These are phyloP conservation scores for Papilio machaon DNA, from an alignment of 1,140 invertebrate species.

Conservation along the genomic window DNA sequence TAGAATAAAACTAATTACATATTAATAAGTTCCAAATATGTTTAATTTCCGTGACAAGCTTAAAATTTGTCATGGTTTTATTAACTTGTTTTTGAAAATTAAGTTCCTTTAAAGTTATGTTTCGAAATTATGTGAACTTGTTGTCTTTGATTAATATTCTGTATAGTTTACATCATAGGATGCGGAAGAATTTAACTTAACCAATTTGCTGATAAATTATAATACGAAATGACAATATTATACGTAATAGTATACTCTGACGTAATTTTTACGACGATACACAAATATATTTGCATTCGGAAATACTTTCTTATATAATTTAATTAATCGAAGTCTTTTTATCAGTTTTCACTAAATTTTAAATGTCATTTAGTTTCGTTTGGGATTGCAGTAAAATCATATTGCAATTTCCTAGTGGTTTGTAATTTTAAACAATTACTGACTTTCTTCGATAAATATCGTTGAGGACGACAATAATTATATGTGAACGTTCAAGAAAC, in stretches of 20 bases:
- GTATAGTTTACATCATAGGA: not conserved
- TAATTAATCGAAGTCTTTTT: not conserved
- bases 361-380: not conserved
- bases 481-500: conserved; percentile 57
- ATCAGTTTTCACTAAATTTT: not conserved
- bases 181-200: not conserved
- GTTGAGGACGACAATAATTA: conserved; percentile 20
- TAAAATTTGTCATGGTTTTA: not conserved
- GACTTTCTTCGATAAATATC: not conserved
- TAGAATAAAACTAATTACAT: not conserved
- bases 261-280: not conserved
- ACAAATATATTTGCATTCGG: conserved; percentile 11
- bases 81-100: not conserved
- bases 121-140: not conserved
- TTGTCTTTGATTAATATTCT: not conserved
- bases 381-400: not conserved
- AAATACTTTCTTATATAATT: conserved; percentile 22
- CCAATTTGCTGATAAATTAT: not conserved
- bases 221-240: not conserved
- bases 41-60: not conserved
- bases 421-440: not conserved
- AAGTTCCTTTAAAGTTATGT: not conserved
- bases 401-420: not conserved
- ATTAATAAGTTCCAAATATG: conserved; percentile 4
- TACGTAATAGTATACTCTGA: not conserved